Conservation (phyloP, 2,888 invertebrate genomes). For the Meteorus cinctellus region DNA sequence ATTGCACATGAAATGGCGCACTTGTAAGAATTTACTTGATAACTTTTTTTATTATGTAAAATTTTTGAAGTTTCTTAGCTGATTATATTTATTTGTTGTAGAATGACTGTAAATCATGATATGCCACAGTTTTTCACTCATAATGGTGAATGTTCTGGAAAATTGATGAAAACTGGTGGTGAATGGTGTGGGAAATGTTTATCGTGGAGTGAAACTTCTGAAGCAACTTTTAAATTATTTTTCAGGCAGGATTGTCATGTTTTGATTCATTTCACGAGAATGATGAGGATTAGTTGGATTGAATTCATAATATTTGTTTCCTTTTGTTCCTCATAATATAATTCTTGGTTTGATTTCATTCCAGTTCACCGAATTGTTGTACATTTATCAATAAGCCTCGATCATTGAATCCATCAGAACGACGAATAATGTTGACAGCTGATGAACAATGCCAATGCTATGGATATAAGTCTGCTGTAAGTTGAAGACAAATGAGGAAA, state of each 20-base stretch:
- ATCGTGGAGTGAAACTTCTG: not conserved
- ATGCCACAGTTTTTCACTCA: not conserved
- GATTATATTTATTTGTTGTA: not conserved
- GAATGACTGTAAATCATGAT: not conserved
- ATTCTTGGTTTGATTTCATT: not conserved
- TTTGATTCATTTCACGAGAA: not conserved
- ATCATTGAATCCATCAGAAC: not conserved
- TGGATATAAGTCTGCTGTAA: not conserved
- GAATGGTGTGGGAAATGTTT: not conserved
- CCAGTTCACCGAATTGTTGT: not conserved
- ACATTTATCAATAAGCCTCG: not conserved
- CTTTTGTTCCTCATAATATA: not conserved
- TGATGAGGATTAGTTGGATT: not conserved
- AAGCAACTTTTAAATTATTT: not conserved
- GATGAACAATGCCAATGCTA: slow-evolving; percentile 7
- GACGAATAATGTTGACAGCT: not conserved
- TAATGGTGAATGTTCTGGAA: not conserved
- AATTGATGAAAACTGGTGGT: not conserved
- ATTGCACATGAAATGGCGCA: not conserved
- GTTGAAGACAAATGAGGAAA: not conserved
- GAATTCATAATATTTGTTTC: not conserved
- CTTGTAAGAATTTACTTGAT: not conserved
- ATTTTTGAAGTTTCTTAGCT: not conserved
- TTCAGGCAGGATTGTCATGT: not conserved
- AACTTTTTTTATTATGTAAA: not conserved